Base-by-base conservation (phyloP, 2,888 invertebrate genomes). In the Polietes domitor region DNA sequence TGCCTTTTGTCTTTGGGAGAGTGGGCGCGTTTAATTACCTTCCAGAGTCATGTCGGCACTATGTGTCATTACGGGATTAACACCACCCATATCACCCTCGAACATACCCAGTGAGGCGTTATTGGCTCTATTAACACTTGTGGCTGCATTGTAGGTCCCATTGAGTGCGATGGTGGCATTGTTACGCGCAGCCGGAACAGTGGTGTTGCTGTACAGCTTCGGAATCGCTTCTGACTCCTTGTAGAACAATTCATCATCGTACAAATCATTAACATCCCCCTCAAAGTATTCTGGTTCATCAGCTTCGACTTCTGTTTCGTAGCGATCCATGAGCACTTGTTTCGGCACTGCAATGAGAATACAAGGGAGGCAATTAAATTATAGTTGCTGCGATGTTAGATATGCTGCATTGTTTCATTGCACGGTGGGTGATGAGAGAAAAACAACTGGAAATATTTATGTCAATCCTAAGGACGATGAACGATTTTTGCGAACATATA, bases 291-390 rank as follows among this genome's bases (percentile, higher is more conserved):
- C 93, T 88, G 94, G 93, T 92, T 97, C 97, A 90, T 97, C 97
- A 86, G 95, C 94, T 92, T 96, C 96, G 78, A 95, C 94, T 73
- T 95, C 95, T 86, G 96, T 96, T 89, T 96, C 96, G 92, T 96
- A 97, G 88, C 95, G 94, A 92, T 97, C 96, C 91, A 96, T 96
- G 86, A 97, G 93, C 82, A 97, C 96, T 91, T 96, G 96, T 88
- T 96, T 94, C 28, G 97, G 97, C 86, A 97, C 97, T 97, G 93
- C 17, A 68, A 68, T 68, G 19, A 68, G 26, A 24, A 24, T 21
- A 43, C 17, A 43, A 3, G n/a, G n/a, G n/a, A n/a, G n/a, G n/a
- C n/a, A n/a, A n/a, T n/a, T n/a, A n/a, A n/a, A n/a, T n/a, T n/a
- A n/a, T n/a, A n/a, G n/a, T n/a, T n/a, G n/a, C n/a, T n/a, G n/a